A percentile compares a stretch with the other conserved stretches of the same genome.
phyloP scores from a whole-genome alignment of 2,888 invertebrate species.

The Vesta saturnalis region DNA sequence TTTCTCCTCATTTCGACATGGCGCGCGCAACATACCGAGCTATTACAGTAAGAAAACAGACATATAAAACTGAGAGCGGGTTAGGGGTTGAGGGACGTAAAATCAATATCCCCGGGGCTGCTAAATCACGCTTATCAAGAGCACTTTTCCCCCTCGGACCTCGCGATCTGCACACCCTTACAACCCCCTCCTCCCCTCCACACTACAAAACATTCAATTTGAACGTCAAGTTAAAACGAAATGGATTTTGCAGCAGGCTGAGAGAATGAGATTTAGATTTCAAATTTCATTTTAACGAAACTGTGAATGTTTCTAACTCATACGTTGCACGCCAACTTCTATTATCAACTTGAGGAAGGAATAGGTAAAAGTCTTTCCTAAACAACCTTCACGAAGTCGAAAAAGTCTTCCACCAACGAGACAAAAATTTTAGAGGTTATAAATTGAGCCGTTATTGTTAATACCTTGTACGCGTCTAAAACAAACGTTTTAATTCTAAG shows the following conservation, averaged over 20 bases:
- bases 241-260: conserved; percentile 67
- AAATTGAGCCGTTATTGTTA: conserved; percentile 1
- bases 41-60: conserved; percentile 68
- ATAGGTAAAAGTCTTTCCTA: conserved; percentile 34
- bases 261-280: conserved; percentile 64
- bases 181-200: conserved; percentile 51
- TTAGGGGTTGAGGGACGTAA: conserved; percentile 63
- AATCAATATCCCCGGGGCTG: conserved; percentile 75
- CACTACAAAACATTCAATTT: conserved; percentile 70
- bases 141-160: conserved; percentile 61
- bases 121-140: conserved; percentile 76
- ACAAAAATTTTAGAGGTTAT: not conserved
- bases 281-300: conserved; percentile 59
- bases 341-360: conserved; percentile 36
- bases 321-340: conserved; percentile 34
- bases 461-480: not conserved
- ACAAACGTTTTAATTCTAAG: not conserved
- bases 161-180: conserved; percentile 44
- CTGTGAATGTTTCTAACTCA: conserved; percentile 48
- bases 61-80: conserved; percentile 65
- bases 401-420: conserved; percentile 9
- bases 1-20: conserved; percentile 62
- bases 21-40: conserved; percentile 64
- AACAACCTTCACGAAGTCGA: conserved; percentile 36
- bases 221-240: conserved; percentile 69